Evolutionary conservation across 2,113 vertebrate species (phyloP).

Genomic region (Leptodactylus fuscus): DNA sequence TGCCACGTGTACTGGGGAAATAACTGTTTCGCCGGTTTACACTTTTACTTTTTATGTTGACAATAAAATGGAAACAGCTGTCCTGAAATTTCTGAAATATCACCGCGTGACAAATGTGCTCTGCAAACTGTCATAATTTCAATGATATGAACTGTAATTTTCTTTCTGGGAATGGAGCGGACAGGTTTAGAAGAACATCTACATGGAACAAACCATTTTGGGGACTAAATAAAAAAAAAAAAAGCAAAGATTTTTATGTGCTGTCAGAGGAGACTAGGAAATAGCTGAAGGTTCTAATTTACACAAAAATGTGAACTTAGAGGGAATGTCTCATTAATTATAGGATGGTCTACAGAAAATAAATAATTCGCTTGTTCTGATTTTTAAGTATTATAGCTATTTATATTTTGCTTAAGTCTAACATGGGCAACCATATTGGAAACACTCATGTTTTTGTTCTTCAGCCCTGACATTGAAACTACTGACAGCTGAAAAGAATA

Average conservation of each 20-base stretch:
- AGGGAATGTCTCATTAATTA: background rate
- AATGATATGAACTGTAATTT: too few relatives aligned
- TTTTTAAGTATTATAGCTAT: too few relatives aligned
- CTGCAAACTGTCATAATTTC: conserved; percentile 58
- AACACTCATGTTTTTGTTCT: too few relatives aligned
- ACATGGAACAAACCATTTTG: conserved; percentile 57
- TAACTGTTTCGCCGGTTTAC: background rate
- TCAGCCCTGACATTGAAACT: too few relatives aligned
- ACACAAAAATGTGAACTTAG: background rate
- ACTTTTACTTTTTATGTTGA: conserved; percentile 34
- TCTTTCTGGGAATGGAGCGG: conserved; percentile 64
- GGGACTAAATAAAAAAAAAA: too few relatives aligned
- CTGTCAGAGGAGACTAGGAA: conserved; percentile 54
- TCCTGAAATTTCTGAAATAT: conserved; percentile 64
- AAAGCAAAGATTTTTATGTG: too few relatives aligned
- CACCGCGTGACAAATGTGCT: conserved; percentile 65
- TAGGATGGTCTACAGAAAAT: too few relatives aligned
- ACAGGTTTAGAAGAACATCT: conserved; percentile 66
- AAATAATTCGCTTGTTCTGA: too few relatives aligned
- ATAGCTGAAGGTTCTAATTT: background rate
- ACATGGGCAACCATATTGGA: too few relatives aligned
- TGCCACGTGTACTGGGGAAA: background rate
- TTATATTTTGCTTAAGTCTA: too few relatives aligned
- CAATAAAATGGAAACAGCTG: conserved; percentile 61
- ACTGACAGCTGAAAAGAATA: too few relatives aligned